Evolutionary conservation across 2,888 invertebrate genomes (phyloP).

Genomic region (Caenorhabditis uteleia): DNA sequence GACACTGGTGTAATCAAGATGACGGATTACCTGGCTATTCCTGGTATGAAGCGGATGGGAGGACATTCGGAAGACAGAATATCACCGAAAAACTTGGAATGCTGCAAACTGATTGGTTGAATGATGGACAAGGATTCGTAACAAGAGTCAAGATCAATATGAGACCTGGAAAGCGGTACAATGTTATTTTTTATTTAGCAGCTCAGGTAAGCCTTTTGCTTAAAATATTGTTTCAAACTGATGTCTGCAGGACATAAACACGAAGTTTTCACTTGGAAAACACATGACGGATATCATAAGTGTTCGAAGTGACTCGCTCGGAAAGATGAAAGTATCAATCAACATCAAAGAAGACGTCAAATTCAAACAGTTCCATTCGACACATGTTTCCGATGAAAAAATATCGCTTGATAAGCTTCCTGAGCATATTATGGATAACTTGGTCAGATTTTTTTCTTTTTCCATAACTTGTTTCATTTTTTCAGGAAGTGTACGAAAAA

Average conservation of each 20-base stretch:
- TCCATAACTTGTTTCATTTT: background rate
- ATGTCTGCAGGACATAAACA: slow-evolving; percentile 7
- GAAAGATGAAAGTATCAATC: slow-evolving; percentile 7
- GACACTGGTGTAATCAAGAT: slow-evolving; percentile 90
- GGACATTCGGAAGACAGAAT: slow-evolving; percentile 85
- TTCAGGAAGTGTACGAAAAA: slow-evolving; percentile 15
- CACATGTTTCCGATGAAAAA: slow-evolving; percentile 30
- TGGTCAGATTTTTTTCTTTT: slow-evolving; percentile 21
- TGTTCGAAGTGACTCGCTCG: slow-evolving; percentile 12
- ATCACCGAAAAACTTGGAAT: slow-evolving; percentile 30
- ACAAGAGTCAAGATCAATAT: slow-evolving; percentile 30
- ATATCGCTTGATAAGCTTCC: slow-evolving; percentile 27
- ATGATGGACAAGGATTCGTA: slow-evolving; percentile 28
- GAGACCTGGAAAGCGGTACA: slow-evolving; percentile 25
- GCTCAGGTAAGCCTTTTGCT: too few relatives aligned
- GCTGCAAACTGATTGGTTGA: slow-evolving; percentile 45
- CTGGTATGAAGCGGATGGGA: slow-evolving; percentile 92
- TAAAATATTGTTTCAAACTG: too few relatives aligned
- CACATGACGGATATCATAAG: slow-evolving; percentile 15
- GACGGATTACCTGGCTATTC: slow-evolving; percentile 83
- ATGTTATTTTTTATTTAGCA: slow-evolving; percentile 45
- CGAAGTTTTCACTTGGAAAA: slow-evolving; percentile 15
- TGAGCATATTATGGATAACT: slow-evolving; percentile 38
- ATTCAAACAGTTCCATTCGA: slow-evolving; percentile 10
- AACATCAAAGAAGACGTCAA: slow-evolving; percentile 8